These are phyloP conservation scores for Onychostoma macrolepis DNA, from an alignment of 2,113 vertebrate genomes.

Conservation along the genomic window DNA sequence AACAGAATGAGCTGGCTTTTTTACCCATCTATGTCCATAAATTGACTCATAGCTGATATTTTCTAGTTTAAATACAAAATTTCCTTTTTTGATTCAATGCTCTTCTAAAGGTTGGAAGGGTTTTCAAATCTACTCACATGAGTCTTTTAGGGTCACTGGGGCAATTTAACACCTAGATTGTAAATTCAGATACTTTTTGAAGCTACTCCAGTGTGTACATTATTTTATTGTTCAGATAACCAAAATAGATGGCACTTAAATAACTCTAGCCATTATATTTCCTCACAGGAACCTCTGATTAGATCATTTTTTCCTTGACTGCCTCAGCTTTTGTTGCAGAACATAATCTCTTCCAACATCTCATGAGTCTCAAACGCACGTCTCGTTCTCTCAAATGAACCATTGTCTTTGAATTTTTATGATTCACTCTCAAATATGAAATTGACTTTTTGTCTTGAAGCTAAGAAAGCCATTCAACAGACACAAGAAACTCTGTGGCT, in stretches of 20 bases:
- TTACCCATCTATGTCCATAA: neutral
- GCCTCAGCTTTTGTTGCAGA: slow-evolving; percentile 31
- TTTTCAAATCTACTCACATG: neutral
- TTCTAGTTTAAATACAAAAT: neutral
- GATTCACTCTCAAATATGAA: slow-evolving; percentile 20
- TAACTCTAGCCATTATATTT: slow-evolving; percentile 17
- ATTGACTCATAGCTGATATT: neutral
- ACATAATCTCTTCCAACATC: slow-evolving; percentile 28
- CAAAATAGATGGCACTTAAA: neutral
- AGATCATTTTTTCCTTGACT: slow-evolving; percentile 39
- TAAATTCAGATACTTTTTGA: neutral
- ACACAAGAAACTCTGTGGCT: neutral
- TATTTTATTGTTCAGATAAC: neutral
- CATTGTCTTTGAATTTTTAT: neutral
- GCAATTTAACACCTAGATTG: neutral
- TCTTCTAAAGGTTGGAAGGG: neutral
- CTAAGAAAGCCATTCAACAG: neutral
- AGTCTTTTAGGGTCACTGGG: neutral
- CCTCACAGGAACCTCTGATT: slow-evolving; percentile 36
- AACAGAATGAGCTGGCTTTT: neutral
- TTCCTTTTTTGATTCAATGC: neutral
- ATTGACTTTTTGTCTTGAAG: neutral
- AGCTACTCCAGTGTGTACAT: neutral
- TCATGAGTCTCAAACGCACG: neutral
- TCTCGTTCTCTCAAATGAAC: slow-evolving; percentile 32